Evolutionary conservation across 1,140 invertebrate species (phyloP).

Genomic region (Saccostrea echinata): DNA sequence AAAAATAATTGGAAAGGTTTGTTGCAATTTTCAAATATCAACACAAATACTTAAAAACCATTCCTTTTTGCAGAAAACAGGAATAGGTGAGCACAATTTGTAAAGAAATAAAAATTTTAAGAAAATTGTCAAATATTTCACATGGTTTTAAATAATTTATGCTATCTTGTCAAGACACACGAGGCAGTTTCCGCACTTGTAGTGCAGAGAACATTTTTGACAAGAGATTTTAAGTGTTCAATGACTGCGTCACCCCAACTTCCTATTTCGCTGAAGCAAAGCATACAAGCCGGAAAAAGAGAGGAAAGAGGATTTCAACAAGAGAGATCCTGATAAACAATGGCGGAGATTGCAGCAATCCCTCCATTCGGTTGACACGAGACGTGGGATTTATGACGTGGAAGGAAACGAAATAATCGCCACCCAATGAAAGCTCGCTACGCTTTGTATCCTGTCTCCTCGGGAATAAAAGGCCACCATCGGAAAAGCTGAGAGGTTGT

Average conservation of each 20-base stretch:
- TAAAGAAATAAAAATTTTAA: too few relatives aligned
- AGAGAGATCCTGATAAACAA: constrained; percentile 36
- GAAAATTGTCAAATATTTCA: neutral
- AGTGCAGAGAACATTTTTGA: constrained; percentile 15
- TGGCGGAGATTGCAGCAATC: neutral
- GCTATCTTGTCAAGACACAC: constrained; percentile 13
- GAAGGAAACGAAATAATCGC: constrained; percentile 20
- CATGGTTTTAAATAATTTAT: neutral
- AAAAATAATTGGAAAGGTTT: too few relatives aligned
- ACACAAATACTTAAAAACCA: too few relatives aligned
- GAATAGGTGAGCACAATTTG: too few relatives aligned
- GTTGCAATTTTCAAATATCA: too few relatives aligned
- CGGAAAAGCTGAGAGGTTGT: neutral
- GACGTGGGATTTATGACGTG: constrained; percentile 4
- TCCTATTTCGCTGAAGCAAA: constrained; percentile 6
- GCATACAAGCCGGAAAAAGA: constrained; percentile 22
- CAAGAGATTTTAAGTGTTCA: constrained; percentile 11
- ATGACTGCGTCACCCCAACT: constrained; percentile 12
- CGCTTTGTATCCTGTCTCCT: constrained; percentile 20
- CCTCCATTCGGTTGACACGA: neutral
- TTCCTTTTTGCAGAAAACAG: too few relatives aligned
- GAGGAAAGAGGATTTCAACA: constrained; percentile 31
- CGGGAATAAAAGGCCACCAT: constrained; percentile 23
- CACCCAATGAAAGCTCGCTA: constrained; percentile 1
- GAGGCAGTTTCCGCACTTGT: constrained; percentile 7